phyloP scores from a whole-genome alignment of 2,113 vertebrate genomes.

The Tiliqua scincoides region DNA sequence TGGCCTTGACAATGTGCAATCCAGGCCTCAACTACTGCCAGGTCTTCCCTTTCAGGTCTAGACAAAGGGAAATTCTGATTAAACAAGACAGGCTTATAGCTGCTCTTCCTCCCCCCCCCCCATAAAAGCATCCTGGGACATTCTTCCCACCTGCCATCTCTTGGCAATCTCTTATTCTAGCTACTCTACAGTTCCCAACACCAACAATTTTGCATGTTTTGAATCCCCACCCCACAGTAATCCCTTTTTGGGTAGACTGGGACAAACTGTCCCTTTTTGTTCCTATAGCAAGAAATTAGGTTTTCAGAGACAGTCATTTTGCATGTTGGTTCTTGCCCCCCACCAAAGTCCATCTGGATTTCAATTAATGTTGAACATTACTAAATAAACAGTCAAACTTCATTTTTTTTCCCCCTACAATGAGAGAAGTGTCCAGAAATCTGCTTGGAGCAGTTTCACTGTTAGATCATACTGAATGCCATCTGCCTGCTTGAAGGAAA shows the following conservation, averaged over 20 bases:
- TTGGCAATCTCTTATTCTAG: not conserved
- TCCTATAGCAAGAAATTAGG: too few relatives aligned
- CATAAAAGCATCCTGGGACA: too few relatives aligned
- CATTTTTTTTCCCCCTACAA: not conserved
- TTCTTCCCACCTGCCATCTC: too few relatives aligned
- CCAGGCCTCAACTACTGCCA: too few relatives aligned
- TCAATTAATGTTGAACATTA: not conserved
- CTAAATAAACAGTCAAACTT: not conserved
- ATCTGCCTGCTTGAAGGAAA: slow-evolving; percentile 45
- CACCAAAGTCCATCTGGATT: not conserved
- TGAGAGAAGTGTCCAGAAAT: slow-evolving; percentile 32
- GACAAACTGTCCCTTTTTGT: not conserved
- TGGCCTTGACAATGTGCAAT: too few relatives aligned
- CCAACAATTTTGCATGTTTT: not conserved
- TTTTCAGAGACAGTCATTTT: not conserved
- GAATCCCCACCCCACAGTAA: not conserved
- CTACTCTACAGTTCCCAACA: not conserved
- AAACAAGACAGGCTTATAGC: too few relatives aligned
- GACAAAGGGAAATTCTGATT: too few relatives aligned
- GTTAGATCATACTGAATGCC: slow-evolving; percentile 36
- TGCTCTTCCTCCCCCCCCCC: too few relatives aligned
- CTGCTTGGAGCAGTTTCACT: slow-evolving; percentile 29
- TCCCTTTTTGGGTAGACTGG: not conserved
- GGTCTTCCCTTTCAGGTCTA: too few relatives aligned
- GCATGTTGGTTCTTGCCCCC: not conserved